Base-by-base conservation (phyloP, 2,797 vertebrate genomes). In the Nothura maculosa region DNA sequence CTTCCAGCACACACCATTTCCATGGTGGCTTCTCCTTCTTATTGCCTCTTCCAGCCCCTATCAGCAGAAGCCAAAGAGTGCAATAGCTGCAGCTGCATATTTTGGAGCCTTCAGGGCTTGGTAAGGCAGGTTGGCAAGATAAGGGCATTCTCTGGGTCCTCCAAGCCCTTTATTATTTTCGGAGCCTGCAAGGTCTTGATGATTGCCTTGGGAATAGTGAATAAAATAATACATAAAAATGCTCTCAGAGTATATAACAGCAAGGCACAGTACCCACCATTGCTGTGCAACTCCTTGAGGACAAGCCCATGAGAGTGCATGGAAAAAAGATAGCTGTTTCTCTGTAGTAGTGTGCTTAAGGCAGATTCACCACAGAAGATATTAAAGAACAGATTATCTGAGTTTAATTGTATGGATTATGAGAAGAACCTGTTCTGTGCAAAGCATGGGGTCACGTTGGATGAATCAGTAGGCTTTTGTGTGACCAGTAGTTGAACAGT, bases 351-450 rank as follows among this genome's bases (percentile, higher is more conserved):
- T 10, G 2, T 42, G 32, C 45, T 74, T 38, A 28, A 47, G 63
- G 34, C 36, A 73, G 64, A n/a, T 21, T 52, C 43, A 8, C 40
- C 24, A 6, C 4, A 10, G 30, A 61, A 58, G 72, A 10, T 66
- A 72, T 76, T 66, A 74, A 89, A 80, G 78, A 76, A 27, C 25
- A 62, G 72, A 80, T 90, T 28, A 87, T n/a, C 64, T 87, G 75
- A 36, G n/a, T 82, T 92, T 72, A 72, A 82, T 38, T n/a, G 58
- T 4, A 58, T 80, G 91, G 93, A 22, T 93, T 66, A 77, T 62
- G 85, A 45, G 48, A 77, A 60, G 72, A 91, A 72, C 12, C 64
- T 77, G 72, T 61, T 86, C 75, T 48, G 72, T 72, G 78, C 54
- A 43, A 54, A 75, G 75, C 54, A 7, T 7, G 38, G 64, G 77